Evolutionary conservation across 1,140 invertebrate genomes (phyloP).

Genomic region (Onthophagus taurus): DNA sequence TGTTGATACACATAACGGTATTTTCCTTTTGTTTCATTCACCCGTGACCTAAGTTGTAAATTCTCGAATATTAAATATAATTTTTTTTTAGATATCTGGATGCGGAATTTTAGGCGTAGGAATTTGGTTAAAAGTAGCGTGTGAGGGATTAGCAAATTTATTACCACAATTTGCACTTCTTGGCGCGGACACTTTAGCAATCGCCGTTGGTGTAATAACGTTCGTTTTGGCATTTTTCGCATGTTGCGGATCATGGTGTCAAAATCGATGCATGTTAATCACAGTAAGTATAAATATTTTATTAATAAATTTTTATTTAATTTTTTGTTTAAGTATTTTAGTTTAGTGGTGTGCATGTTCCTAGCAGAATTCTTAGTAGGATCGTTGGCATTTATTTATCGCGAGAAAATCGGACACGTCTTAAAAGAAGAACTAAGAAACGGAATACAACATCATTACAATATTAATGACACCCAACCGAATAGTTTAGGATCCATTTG

Average conservation of each 20-base stretch:
- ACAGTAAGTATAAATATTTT: slow-evolving; percentile 46
- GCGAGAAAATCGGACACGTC: slow-evolving; percentile 53
- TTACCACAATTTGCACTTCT: slow-evolving; percentile 60
- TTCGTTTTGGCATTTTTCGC: slow-evolving; percentile 70
- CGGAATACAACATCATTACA: slow-evolving; percentile 62
- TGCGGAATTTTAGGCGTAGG: slow-evolving; percentile 65
- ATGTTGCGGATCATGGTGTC: slow-evolving; percentile 74
- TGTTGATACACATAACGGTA: neutral
- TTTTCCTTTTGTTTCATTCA: neutral
- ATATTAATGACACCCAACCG: slow-evolving; percentile 47
- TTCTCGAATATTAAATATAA: neutral
- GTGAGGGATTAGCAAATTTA: slow-evolving; percentile 60
- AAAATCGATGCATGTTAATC: slow-evolving; percentile 65
- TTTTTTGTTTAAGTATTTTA: slow-evolving; percentile 60
- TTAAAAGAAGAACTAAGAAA: slow-evolving; percentile 56
- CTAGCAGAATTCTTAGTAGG: slow-evolving; percentile 68
- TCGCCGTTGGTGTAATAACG: slow-evolving; percentile 56
- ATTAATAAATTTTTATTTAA: neutral
- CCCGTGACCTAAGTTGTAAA: neutral
- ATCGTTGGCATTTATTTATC: slow-evolving; percentile 66
- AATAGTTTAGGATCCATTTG: slow-evolving; percentile 57
- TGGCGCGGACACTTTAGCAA: slow-evolving; percentile 58
- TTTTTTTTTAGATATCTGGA: slow-evolving; percentile 54
- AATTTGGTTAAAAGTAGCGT: slow-evolving; percentile 60
- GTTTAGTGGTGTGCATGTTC: slow-evolving; percentile 70